Conservation (phyloP, 2,113 vertebrate species). For the Tympanuchus pallidicinctus region DNA sequence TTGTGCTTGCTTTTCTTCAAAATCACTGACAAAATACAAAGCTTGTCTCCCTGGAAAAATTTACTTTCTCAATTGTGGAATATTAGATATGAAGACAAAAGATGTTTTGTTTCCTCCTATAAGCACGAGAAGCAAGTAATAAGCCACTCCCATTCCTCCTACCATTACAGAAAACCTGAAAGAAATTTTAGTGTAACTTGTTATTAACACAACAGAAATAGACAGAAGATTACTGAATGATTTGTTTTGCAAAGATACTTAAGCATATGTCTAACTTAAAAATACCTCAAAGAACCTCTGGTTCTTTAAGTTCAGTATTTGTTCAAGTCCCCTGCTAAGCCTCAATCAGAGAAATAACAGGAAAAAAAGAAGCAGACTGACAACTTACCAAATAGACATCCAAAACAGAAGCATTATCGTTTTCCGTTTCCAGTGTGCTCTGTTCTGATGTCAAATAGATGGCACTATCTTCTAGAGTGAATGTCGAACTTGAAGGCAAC, state of each 20-base stretch:
- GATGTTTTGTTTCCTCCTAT: not conserved
- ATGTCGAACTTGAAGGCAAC: conserved; percentile 89
- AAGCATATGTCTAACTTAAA: not conserved
- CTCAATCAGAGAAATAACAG: not conserved
- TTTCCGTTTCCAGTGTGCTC: conserved; percentile 87
- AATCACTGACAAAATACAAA: not conserved
- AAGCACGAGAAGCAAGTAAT: not conserved
- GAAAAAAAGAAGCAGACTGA: not conserved
- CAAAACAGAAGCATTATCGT: conserved; percentile 91
- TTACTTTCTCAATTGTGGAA: not conserved
- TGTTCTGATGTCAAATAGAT: conserved; percentile 94
- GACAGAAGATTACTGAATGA: not conserved
- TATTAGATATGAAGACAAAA: not conserved
- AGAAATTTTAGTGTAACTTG: not conserved
- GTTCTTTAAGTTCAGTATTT: not conserved
- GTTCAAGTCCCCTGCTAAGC: not conserved
- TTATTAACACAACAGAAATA: not conserved
- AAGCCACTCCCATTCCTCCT: not conserved
- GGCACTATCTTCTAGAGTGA: conserved; percentile 93
- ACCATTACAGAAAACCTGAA: not conserved
- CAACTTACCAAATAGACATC: conserved; percentile 94
- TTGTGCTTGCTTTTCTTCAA: not conserved
- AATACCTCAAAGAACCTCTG: not conserved
- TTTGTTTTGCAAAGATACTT: not conserved
- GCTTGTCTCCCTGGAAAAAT: not conserved